Evolutionary conservation across 2,797 vertebrate species (phyloP), one percentile per base, ranked within the genome.

Genomic region (Heliangelus exortis): DNA sequence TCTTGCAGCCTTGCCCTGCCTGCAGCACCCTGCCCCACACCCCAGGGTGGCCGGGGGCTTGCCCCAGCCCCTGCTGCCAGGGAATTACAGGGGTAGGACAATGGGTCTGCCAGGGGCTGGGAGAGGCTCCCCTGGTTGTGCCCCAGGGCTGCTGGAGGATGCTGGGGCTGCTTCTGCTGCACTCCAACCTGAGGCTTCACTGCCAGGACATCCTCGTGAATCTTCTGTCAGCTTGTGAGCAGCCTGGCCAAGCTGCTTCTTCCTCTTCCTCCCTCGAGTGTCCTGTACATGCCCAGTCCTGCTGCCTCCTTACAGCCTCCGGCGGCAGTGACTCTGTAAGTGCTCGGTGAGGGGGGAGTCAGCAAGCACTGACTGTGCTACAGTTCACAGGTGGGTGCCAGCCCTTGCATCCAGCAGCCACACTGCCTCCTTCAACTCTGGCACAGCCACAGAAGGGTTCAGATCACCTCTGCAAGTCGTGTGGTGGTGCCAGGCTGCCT

Each of bases 401-500:
- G 54, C 50, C 54, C 21, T 50, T 31, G 25, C 7, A 25, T 8
- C 39, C 61, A n/a, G 43, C 5, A 1, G 61, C n/a, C 53, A 55
- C 26, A 4, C 10, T 74, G 63, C 21, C 34, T 77, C 45, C 16
- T 73, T 43, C 57, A 74, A 48, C n/a, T 6, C 8, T 8, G 47
- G 54, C 47, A 39, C 0, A 0, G 58, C 59, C 63, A 6, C 2
- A 0, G n/a, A 7, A 7, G 9, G 8, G 23, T 7, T 59, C 59
- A 43, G 26, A 63, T 85, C 69, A 28, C 39, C 57, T 45, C 71
- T 6, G 1, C 0, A 1, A 0, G 1, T 0, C 4, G 25, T 33
- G 16, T 2, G 2, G 47, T 0, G 1, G 51, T 10, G 7, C 28
- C 25, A 31, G 73, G 39, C 63, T 20, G 39, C 53, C 63, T 17